These are phyloP conservation scores for Hirtodrosophila trivittata DNA, from an alignment of 2,888 invertebrate species.

Conservation along the genomic window DNA sequence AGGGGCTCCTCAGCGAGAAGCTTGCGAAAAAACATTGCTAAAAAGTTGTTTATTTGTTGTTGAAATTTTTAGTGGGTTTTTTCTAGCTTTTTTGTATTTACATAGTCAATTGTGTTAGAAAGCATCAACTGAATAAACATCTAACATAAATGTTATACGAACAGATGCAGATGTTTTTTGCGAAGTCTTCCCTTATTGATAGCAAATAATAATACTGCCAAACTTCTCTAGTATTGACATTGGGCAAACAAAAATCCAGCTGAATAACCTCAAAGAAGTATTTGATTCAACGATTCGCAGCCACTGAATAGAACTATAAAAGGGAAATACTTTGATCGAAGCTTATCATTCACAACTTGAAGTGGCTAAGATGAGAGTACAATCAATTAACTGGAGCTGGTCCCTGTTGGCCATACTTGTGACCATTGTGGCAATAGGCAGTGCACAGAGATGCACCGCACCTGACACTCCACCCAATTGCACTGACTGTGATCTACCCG, in stretches of 20 bases:
- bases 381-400: conserved; percentile 2
- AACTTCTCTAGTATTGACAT: no score
- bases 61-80: conserved; percentile 30
- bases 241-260: no score
- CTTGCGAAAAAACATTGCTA: no score
- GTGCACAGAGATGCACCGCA: conserved; percentile 3
- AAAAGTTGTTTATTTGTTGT: conserved; percentile 43
- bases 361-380: conserved; percentile 9
- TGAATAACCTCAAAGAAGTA: no score
- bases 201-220: background rate
- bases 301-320: conserved; percentile 6
- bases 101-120: background rate
- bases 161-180: background rate
- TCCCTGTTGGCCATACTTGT: conserved; percentile 8
- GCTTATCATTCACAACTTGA: background rate
- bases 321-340: background rate
- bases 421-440: conserved; percentile 6
- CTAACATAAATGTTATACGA: background rate
- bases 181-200: background rate
- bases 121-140: conserved; percentile 24
- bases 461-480: conserved; percentile 12
- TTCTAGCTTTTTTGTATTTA: conserved; percentile 18
- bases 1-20: no score
- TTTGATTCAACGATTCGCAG: no score
- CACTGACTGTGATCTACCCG: conserved; percentile 13